These are phyloP conservation scores for Danio albolineatus DNA, from an alignment of 2,797 vertebrate genomes.

Conservation along the genomic window DNA sequence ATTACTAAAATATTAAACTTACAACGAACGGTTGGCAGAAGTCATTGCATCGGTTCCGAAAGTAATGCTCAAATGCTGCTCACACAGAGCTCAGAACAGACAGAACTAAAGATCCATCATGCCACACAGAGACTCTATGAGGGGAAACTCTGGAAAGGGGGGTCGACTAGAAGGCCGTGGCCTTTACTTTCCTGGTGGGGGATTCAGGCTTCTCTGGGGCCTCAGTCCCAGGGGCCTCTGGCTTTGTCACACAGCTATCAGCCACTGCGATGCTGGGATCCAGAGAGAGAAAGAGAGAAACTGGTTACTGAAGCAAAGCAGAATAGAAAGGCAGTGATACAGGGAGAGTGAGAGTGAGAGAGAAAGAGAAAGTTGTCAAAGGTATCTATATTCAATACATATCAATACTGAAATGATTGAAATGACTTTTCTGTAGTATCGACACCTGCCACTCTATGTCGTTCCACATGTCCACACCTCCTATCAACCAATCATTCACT, in stretches of 20 bases:
- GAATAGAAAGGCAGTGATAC: constrained; percentile 74
- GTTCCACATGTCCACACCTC: too few species aligned
- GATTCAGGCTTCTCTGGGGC: constrained; percentile 80
- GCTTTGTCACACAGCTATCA: constrained; percentile 84
- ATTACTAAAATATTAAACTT: not conserved
- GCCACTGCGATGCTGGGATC: constrained; percentile 77
- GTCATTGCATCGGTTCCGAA: not conserved
- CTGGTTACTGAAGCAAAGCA: constrained; percentile 53
- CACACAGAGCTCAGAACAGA: constrained; percentile 18
- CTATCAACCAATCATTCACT: too few species aligned
- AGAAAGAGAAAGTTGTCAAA: not conserved
- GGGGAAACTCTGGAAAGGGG: constrained; percentile 48
- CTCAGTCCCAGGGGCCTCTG: constrained; percentile 59
- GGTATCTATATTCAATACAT: too few species aligned
- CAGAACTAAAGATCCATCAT: constrained; percentile 39
- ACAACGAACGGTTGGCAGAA: not conserved
- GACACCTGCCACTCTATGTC: too few species aligned
- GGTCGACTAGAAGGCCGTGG: constrained; percentile 60
- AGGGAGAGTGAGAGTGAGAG: constrained; percentile 15
- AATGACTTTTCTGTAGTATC: too few species aligned
- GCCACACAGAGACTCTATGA: constrained; percentile 66
- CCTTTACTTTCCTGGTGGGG: constrained; percentile 85
- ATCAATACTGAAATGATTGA: too few species aligned
- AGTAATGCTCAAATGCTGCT: constrained; percentile 52
- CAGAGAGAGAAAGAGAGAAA: constrained; percentile 52